phyloP scores from a whole-genome alignment of 2,113 vertebrate species.

The Psophia crepitans region DNA sequence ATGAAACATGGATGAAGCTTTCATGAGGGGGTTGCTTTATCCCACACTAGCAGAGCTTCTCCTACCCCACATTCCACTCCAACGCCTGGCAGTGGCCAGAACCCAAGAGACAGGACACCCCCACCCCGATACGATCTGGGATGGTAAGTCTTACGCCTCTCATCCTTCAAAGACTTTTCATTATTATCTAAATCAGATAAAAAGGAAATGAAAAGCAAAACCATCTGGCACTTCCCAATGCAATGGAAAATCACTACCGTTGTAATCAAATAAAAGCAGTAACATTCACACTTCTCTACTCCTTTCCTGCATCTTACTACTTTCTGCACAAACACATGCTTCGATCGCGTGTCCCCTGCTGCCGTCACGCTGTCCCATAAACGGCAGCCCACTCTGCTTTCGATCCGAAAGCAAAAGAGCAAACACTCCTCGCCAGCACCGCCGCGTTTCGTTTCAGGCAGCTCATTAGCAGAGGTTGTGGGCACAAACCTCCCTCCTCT shows the following conservation, averaged over 20 bases:
- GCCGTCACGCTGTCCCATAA: neutral
- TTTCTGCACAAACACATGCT: neutral
- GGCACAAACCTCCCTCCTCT: neutral
- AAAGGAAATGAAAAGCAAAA: neutral
- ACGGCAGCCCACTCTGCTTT: neutral
- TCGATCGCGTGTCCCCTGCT: neutral
- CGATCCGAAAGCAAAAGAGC: neutral
- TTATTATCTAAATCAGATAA: neutral
- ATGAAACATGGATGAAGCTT: neutral
- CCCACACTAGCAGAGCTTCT: neutral
- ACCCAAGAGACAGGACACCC: neutral
- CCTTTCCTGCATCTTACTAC: neutral
- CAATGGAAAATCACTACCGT: neutral
- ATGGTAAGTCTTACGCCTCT: neutral
- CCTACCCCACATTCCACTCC: neutral
- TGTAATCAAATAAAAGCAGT: neutral
- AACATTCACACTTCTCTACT: neutral
- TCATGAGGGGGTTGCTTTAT: neutral
- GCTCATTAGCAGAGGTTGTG: neutral
- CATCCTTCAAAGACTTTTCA: neutral
- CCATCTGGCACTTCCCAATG: neutral
- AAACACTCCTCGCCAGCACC: neutral
- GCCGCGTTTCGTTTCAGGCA: neutral
- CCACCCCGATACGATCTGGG: accelerated
- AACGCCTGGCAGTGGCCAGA: neutral